Conservation (phyloP, 2,888 invertebrate species). For the Athalia rosae region DNA sequence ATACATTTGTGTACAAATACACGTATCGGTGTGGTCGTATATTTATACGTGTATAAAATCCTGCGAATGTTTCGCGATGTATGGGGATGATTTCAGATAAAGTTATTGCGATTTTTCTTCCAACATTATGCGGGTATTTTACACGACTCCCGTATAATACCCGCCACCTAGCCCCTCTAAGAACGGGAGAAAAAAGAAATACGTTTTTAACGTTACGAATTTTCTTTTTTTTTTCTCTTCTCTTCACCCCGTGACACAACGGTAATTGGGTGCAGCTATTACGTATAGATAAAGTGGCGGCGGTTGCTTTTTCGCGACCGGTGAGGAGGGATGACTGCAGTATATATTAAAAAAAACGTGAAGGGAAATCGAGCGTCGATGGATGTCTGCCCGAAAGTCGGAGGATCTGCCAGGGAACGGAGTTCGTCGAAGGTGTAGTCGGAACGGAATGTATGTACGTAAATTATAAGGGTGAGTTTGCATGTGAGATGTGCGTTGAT, state of each 20-base stretch:
- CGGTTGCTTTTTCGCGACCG: too few relatives aligned
- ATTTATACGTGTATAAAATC: conserved; percentile 2
- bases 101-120: conserved; percentile 60
- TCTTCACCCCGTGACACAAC: background rate
- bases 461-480: background rate
- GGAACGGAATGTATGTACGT: too few relatives aligned
- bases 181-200: background rate
- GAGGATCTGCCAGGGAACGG: conserved; percentile 14
- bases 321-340: too few relatives aligned
- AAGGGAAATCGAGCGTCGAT: too few relatives aligned
- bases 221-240: background rate
- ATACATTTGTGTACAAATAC: background rate
- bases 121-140: conserved; percentile 53
- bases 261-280: background rate
- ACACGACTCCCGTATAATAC: background rate
- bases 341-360: too few relatives aligned
- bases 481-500: conserved; percentile 57
- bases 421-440: background rate
- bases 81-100: conserved; percentile 62
- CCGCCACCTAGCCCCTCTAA: background rate
- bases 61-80: conserved; percentile 72
- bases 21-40: background rate
- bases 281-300: background rate
- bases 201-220: background rate
- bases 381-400: background rate